Base-by-base conservation (phyloP, 2,888 invertebrate species). In the Schizotus pectinicornis region DNA sequence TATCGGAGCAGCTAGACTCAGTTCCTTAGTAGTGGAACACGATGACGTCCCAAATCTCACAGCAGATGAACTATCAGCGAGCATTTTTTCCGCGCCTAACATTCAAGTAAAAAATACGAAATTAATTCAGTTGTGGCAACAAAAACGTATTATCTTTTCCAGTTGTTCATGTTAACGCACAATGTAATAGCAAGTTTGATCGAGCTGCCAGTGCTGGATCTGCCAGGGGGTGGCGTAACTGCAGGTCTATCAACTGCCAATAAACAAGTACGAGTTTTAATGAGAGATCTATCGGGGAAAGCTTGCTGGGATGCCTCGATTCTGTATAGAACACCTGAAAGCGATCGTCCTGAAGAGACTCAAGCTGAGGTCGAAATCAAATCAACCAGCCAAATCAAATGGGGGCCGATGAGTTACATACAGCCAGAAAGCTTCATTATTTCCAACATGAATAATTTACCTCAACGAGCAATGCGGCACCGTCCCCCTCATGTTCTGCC, bases 291-390 rank as follows among this genome's bases (percentile, higher is more conserved):
- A 52, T 91, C 93, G 31, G 97, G 98, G 45, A 98, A 97, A 81
- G 92, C 94, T 46, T 94, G 94, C 71, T 98, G 98, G 97, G 97
- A 98, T 80, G 94, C 94, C 35, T 92, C 95, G 0, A 91, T 95
- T 57, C 82, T 98, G 0, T 94, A 94, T 79, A 88, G 90, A 74
- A 89, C 90, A 70, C 91, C 92, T 0, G 82, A 84, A n/a, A 64
- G 45, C 30, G 48, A 63, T 30, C 13, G 1, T 30, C 7, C 7
- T 34, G 47, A 56, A 11, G 51, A 48, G 8, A 8, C 38, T 5
- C 47, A 13, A 32, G 37, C 37, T 9, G 55, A 59, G 7, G 6
- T 22, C 22, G 53, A 58, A 54, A 55, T 56, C 1, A 59, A 52
- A 9, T 30, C 35, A 1, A 33, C 52, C 6, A 32, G 48, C 12